Conservation (phyloP, 1,140 invertebrate genomes). For the Meloidogyne exigua region DNA sequence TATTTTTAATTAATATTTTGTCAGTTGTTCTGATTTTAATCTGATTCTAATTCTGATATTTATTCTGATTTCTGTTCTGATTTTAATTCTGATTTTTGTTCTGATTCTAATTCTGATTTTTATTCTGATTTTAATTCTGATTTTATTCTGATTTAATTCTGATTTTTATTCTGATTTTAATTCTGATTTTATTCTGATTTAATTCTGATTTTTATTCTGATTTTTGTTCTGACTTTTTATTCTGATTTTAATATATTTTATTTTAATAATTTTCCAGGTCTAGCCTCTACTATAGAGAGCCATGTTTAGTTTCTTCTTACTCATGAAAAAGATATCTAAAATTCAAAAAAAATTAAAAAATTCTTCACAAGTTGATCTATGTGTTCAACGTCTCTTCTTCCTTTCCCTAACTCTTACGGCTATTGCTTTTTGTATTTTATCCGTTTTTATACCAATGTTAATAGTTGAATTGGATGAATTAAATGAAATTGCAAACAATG, state of each 20-base stretch:
- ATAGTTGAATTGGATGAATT: constrained; percentile 33
- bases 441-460: constrained; percentile 18
- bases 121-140: background rate
- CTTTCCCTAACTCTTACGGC: constrained; percentile 15
- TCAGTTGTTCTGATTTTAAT: background rate
- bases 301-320: background rate
- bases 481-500: constrained; percentile 9
- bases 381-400: constrained; percentile 9
- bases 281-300: too few relatives aligned
- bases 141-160: background rate
- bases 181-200: background rate
- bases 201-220: background rate
- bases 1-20: background rate
- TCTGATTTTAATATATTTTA: background rate
- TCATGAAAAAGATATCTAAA: background rate
- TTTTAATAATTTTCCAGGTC: background rate
- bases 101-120: background rate
- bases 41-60: background rate
- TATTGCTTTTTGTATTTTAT: constrained; percentile 17
- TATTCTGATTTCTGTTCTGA: background rate
- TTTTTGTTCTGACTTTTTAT: background rate
- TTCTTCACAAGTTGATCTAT: background rate
- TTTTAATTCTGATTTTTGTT: background rate
- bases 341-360: background rate
- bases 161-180: background rate